phyloP scores from a whole-genome alignment of 2,113 vertebrate genomes.

The Felis catus region F.catus_Fca126_mat1.0 CM031419.1:216836001-216836500 shows the following conservation, averaged over 20 bases:
- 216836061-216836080: accelerated
- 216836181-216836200: background rate
- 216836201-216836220: background rate
- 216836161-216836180: background rate
- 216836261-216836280: background rate
- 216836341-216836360: background rate
- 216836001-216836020: background rate
- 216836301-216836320: background rate
- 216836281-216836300: accelerated
- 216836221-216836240: background rate
- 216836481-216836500: background rate
- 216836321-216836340: background rate
- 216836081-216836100: accelerated
- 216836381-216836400: background rate
- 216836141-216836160: background rate
- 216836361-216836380: background rate
- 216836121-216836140: background rate
- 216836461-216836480: background rate
- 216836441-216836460: background rate
- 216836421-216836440: background rate
- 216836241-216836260: background rate
- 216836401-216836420: background rate
- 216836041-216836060: no score
- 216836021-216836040: background rate
- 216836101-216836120: accelerated